A percentile compares a stretch with the other conserved stretches of the same genome.
Conservation (phyloP, 2,113 vertebrate genomes). For the Colistium nudipinnis region DNA sequence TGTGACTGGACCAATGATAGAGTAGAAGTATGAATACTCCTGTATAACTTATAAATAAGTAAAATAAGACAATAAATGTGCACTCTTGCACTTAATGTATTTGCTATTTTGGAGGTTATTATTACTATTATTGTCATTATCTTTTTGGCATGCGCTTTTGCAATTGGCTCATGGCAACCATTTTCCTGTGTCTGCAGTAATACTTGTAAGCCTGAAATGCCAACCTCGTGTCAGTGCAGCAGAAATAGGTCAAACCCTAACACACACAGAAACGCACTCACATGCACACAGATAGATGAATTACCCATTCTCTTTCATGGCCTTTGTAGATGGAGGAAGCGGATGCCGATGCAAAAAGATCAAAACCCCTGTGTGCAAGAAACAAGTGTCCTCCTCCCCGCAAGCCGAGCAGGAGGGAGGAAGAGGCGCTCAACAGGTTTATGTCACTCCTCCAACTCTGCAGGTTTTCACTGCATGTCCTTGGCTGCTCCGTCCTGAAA, state of each 20-base stretch:
- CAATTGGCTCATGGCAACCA: neutral
- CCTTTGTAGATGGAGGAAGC: constrained; percentile 87
- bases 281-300: constrained; percentile 60
- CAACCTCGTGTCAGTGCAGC: constrained; percentile 66
- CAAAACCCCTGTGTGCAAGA: constrained; percentile 84
- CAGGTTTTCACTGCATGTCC: constrained; percentile 41
- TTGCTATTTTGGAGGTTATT: neutral
- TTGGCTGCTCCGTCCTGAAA: constrained; percentile 54
- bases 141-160: neutral
- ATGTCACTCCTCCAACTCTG: constrained; percentile 43
- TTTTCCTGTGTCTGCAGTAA: constrained; percentile 20
- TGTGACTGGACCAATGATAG: neutral
- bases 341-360: constrained; percentile 87
- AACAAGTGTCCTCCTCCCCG: constrained; percentile 83
- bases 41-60: neutral
- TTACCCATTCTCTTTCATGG: constrained; percentile 84
- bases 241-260: constrained; percentile 71
- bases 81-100: too few relatives aligned
- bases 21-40: neutral
- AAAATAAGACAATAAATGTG: neutral
- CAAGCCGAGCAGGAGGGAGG: constrained; percentile 79
- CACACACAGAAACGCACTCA: constrained; percentile 31
- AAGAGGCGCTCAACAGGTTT: constrained; percentile 86
- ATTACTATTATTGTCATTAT: neutral
- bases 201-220: constrained; percentile 54